Evolutionary conservation across 2,113 vertebrate genomes (phyloP).

Genomic region (Diphyllodes magnificus): DNA sequence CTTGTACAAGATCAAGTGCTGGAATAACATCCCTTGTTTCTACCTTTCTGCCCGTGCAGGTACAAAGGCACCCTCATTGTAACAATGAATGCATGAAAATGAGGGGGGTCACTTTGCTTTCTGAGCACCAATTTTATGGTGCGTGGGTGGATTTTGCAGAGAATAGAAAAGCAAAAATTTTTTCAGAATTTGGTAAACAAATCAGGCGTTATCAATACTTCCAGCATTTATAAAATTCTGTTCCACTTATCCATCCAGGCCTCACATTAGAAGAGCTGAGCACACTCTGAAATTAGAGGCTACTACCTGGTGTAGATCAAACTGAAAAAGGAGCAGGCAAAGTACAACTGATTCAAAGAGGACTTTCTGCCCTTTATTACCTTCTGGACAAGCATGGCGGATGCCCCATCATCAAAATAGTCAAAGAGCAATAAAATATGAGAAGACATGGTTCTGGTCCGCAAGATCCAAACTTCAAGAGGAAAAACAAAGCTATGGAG

Average conservation of each 20-base stretch:
- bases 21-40: not conserved
- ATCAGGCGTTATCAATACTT: not conserved
- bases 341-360: not conserved
- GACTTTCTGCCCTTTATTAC: slow-evolving; percentile 23
- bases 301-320: not conserved
- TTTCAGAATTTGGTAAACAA: not conserved
- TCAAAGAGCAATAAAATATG: not conserved
- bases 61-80: accelerated
- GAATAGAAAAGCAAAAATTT: accelerated
- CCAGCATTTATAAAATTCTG: not conserved
- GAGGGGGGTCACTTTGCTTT: accelerated
- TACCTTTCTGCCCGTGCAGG: not conserved
- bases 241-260: not conserved
- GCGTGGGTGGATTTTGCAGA: accelerated
- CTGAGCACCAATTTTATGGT: not conserved
- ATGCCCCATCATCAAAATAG: not conserved
- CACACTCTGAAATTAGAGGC: not conserved
- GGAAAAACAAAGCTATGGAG: not conserved
- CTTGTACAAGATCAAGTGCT: not conserved
- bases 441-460: not conserved
- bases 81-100: accelerated
- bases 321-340: not conserved
- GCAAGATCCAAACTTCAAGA: not conserved
- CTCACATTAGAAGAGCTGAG: accelerated
- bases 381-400: not conserved